These are phyloP conservation scores for Frieseomelitta varia DNA, from an alignment of 1,140 invertebrate genomes.

Conservation along the genomic window DNA sequence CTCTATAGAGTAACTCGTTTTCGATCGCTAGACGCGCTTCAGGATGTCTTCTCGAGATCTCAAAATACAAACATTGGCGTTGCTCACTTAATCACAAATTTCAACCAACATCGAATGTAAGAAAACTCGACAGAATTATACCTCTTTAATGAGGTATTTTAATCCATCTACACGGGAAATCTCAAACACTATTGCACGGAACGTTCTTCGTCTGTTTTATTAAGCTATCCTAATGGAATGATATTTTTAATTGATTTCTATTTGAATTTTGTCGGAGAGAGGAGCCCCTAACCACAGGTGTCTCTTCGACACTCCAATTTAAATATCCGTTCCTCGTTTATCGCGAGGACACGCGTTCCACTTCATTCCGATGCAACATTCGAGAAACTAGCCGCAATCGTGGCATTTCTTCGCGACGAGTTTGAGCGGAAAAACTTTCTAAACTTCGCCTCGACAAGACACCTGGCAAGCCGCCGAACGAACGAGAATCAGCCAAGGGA, in stretches of 20 bases:
- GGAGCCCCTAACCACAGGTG: too few relatives aligned
- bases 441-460: conserved; percentile 12
- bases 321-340: neutral
- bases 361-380: neutral
- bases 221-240: too few relatives aligned
- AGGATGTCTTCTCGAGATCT: conserved; percentile 14
- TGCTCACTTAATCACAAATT: too few relatives aligned
- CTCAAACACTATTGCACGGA: neutral
- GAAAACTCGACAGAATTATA: neutral
- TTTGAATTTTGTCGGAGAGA: too few relatives aligned
- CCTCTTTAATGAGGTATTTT: neutral
- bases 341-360: neutral
- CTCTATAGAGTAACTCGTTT: neutral
- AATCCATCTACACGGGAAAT: neutral
- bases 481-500: conserved; percentile 38
- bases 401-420: neutral
- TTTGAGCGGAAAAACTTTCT: neutral
- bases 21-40: neutral
- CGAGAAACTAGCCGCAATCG: neutral
- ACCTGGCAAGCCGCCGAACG: conserved; percentile 25
- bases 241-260: too few relatives aligned
- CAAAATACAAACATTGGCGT: neutral
- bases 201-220: neutral
- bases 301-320: neutral
- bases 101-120: neutral